Evolutionary conservation across 1,140 invertebrate genomes (phyloP), one percentile per base, ranked within the genome.

Genomic region (Cataglyphis hispanica): DNA sequence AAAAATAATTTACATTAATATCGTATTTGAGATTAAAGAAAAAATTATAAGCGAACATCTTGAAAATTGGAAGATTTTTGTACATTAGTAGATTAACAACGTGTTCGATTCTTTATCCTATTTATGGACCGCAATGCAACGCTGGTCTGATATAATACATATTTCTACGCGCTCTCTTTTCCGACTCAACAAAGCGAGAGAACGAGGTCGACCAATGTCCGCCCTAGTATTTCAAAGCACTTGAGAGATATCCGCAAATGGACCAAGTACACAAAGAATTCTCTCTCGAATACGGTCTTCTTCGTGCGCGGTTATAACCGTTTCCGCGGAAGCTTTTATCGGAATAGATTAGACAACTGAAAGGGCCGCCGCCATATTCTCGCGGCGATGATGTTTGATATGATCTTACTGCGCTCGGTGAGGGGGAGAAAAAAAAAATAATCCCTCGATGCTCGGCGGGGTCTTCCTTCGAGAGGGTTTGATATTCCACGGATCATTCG

Each of bases 401-500:
- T 64, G 37, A 64, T 77, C 60, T 77, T 40, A 46, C 37, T 11
- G 19, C 58, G 25, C 58, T 40, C 58, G 37, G 37, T 40, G n/a
- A 46, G 5, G 3, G 43, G 11, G n/a, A 11, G 3, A 19, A 4
- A 50, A 50, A 77, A 77, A 77, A 77, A 77, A 77, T 77, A 63
- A 77, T 77, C 75, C 60, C 25, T 64, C 46, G 37, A 25, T 27
- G 27, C 25, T 31, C 31, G 31, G 25, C 31, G 31, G 25, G 19
- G 60, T 19, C 63, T 77, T 64, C 75, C 75, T 77, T 77, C 75
- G 40, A 63, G 40, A 64, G 34, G 8, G 40, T 64, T 77, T 77
- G 75, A 77, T 77, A 77, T 77, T 77, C 75, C 75, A 40, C 37
- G 27, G 58, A 77, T 77, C 75, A 77, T 77, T 77, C 75, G 75